Evolutionary conservation across 2,797 vertebrate species (phyloP).

Genomic region (Alca torda): DNA sequence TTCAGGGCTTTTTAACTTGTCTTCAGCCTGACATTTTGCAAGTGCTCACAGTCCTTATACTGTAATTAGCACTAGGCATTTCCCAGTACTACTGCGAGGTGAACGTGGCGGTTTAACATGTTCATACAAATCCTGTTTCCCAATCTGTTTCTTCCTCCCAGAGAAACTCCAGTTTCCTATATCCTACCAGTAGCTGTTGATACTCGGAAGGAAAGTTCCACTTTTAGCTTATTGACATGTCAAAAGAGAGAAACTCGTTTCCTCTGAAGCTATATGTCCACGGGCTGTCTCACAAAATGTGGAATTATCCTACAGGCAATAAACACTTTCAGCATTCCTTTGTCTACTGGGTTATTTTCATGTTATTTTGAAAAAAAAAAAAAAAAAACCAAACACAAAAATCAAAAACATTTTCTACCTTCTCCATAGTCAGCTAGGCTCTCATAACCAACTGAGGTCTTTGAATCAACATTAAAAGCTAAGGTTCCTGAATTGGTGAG

Average conservation of each 20-base stretch:
- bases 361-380: conserved; percentile 3
- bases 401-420: neutral
- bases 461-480: conserved; percentile 55
- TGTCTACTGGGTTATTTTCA: conserved; percentile 50
- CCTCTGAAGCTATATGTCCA: neutral
- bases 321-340: conserved; percentile 63
- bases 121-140: neutral
- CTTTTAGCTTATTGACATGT: neutral
- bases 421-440: conserved; percentile 20
- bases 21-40: neutral
- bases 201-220: neutral
- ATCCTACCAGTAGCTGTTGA: neutral
- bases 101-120: neutral
- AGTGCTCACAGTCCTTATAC: neutral
- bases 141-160: neutral
- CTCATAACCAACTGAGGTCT: conserved; percentile 18
- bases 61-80: neutral
- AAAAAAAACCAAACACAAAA: too few relatives aligned
- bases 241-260: neutral
- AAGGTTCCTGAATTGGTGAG: conserved; percentile 45
- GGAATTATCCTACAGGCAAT: conserved; percentile 54
- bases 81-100: neutral
- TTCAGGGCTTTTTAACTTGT: neutral
- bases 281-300: conserved; percentile 16
- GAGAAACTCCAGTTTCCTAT: neutral